phyloP scores from a whole-genome alignment of 2,797 vertebrate genomes.

The Acipenser oxyrinchus region DNA sequence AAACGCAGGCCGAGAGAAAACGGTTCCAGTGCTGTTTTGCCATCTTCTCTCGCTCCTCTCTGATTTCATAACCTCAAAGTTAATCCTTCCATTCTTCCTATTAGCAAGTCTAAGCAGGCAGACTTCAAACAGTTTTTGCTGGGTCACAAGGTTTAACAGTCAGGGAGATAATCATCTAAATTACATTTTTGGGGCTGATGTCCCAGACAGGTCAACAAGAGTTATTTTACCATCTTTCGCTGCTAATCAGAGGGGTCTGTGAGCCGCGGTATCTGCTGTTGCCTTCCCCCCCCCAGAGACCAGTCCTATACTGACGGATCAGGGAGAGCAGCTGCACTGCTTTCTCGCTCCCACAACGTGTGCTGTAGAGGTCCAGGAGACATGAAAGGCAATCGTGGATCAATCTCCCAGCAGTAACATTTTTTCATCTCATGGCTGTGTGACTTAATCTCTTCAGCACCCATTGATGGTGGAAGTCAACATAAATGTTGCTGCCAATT shows the following conservation, averaged over 20 bases:
- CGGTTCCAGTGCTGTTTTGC: constrained; percentile 17
- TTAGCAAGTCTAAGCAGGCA: constrained; percentile 61
- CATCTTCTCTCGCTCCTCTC: constrained; percentile 42
- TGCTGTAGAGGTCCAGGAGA: constrained; percentile 38
- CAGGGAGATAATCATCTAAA: constrained; percentile 69
- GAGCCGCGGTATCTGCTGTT: constrained; percentile 42
- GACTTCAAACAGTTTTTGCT: constrained; percentile 64
- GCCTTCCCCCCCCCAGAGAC: constrained; percentile 31
- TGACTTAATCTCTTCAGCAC: constrained; percentile 38
- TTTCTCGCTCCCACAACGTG: constrained; percentile 47
- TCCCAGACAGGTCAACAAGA: constrained; percentile 54
- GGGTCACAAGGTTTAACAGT: constrained; percentile 65
- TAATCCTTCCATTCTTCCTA: constrained; percentile 64
- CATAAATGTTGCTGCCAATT: constrained; percentile 47
- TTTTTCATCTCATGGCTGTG: constrained; percentile 40
- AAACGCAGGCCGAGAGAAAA: neutral
- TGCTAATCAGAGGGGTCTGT: constrained; percentile 53
- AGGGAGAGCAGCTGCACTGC: constrained; percentile 58
- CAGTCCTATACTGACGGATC: constrained; percentile 50
- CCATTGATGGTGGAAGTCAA: constrained; percentile 33
- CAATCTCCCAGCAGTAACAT: constrained; percentile 29
- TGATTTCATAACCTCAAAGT: constrained; percentile 54
- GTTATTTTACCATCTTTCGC: constrained; percentile 49
- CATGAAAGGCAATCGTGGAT: constrained; percentile 54
- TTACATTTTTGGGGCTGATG: constrained; percentile 69